Evolutionary conservation across 2,113 vertebrate genomes (phyloP), one percentile per base, ranked within the genome.

Genomic region (Chiloscyllium plagiosum): DNA sequence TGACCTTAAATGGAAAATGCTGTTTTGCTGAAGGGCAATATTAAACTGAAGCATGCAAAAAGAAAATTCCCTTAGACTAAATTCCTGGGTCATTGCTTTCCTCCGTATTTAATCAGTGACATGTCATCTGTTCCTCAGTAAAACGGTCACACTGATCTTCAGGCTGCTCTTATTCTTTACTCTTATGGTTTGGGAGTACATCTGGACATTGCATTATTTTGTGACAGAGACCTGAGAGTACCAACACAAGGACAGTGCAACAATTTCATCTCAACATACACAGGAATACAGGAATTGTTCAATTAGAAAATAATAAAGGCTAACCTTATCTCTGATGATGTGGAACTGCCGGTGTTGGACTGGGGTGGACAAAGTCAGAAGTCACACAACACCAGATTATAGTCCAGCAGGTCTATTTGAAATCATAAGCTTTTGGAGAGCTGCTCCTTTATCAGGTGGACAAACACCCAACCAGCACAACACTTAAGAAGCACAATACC

Each of bases 101-200:
- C n/a, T 66, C 61, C 37, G 61, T 68, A 17, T 93, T 93, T 93
- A 93, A 93, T 93, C 89, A 66, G 65, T 93, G 61, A 65, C n/a
- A 33, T 93, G 61, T 37, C 89, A 68, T 93, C 17, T 93, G 33
- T 37, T 66, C 61, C 61, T 66, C 89, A 66, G 61, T 8, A 93
- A n/a, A 90, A 90, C 61, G 65, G 33, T 37, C 61, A 37, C 37
- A 66, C 89, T 66, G 89, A 93, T 17, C 61, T 93, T 93, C 61
- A 68, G n/a, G 33, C n/a, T 93, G 7, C 17, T 93, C n/a, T n/a
- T n/a, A 66, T n/a, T 37, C 20, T 93, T 93, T 8, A 66, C 56
- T 37, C 42, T 42, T 42, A 17, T 65, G 33, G 61, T 66, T 66
- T 93, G 15, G 56, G 37, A 6, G 7, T 29, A 66, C 33, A 93